Conservation (phyloP, 2,888 invertebrate species). For the Leptothorax acervorum region DNA sequence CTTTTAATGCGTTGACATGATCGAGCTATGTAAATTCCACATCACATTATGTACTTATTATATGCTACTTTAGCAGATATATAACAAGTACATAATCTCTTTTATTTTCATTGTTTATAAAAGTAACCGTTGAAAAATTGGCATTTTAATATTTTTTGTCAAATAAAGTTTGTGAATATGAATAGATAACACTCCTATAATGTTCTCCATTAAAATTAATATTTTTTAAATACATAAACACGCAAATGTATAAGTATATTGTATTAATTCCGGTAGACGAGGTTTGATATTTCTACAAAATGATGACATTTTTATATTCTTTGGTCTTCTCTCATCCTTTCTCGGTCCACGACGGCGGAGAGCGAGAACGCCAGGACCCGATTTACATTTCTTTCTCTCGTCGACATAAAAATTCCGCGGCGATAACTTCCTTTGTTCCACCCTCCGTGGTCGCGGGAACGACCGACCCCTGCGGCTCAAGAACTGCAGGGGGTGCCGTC, state of each 20-base stretch:
- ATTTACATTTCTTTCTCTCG: conserved; percentile 84
- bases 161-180: neutral
- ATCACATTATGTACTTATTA: too few relatives aligned
- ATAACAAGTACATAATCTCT: neutral
- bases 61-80: neutral
- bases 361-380: conserved; percentile 69
- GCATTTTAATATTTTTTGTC: neutral
- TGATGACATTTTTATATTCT: conserved; percentile 41
- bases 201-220: neutral
- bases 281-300: neutral
- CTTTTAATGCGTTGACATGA: neutral
- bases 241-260: too few relatives aligned
- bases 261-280: neutral
- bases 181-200: neutral
- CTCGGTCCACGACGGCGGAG: conserved; percentile 16
- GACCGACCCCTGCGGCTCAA: conserved; percentile 87
- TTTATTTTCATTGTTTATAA: neutral
- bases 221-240: neutral
- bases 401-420: conserved; percentile 84
- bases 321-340: neutral
- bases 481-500: conserved; percentile 87
- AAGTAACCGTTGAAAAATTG: neutral
- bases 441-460: conserved; percentile 86
- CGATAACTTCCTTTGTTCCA: conserved; percentile 85
- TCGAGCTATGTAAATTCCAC: neutral